Conservation (phyloP, 2,797 vertebrate species). For the Hozukius guyotensis region DNA sequence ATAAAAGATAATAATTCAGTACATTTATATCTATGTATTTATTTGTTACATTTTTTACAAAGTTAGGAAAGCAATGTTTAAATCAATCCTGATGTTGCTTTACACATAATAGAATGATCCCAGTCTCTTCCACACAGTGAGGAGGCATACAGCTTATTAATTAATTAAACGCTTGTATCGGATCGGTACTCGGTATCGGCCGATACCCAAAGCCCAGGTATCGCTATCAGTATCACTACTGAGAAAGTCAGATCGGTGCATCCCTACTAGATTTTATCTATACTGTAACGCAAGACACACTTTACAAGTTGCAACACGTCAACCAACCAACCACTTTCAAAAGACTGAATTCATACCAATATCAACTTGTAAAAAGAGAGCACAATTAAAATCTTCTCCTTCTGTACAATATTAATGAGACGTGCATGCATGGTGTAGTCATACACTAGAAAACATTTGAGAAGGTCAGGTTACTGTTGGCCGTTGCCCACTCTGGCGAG, state of each 20-base stretch:
- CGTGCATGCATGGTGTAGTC: conserved; percentile 13
- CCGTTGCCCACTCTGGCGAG: conserved; percentile 48
- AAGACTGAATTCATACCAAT: neutral
- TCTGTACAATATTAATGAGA: conserved; percentile 40
- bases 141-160: too few species aligned
- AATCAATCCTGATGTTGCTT: too few species aligned
- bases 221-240: neutral
- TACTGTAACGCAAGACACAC: neutral
- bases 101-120: too few species aligned
- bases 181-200: too few species aligned
- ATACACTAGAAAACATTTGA: conserved; percentile 55
- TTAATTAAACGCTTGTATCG: too few species aligned
- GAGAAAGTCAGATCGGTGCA: neutral
- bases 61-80: too few species aligned
- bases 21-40: too few species aligned
- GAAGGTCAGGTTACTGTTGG: conserved; percentile 62
- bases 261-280: neutral
- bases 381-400: conserved; percentile 2
- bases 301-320: neutral
- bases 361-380: neutral
- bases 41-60: too few species aligned
- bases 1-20: too few species aligned
- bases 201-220: neutral
- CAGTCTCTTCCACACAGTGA: too few species aligned
- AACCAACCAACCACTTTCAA: neutral